Percentiles rank a stretch among this genome's conserved stretches.
phyloP scores from a whole-genome alignment of 2,797 vertebrate genomes.

The Lepus oiostolus region DNA sequence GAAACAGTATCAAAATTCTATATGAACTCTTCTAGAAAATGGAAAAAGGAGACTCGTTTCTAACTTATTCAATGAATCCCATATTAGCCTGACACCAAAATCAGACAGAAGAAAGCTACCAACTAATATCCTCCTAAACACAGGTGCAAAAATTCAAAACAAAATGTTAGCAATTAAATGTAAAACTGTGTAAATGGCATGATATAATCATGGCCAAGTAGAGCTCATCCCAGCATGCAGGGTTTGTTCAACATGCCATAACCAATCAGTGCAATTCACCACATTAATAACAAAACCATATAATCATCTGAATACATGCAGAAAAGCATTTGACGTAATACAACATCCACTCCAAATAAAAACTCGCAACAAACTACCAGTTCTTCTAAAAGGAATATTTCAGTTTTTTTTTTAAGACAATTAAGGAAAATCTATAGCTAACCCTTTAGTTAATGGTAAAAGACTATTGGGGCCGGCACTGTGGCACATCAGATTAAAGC shows the following conservation, averaged over 20 bases:
- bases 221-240: neutral
- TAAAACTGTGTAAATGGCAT: neutral
- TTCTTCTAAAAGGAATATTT: neutral
- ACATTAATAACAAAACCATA: neutral
- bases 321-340: neutral
- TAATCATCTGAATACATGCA: neutral
- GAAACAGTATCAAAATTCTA: neutral
- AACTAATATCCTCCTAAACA: neutral
- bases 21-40: neutral
- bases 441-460: neutral
- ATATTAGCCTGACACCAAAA: neutral
- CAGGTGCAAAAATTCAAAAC: neutral
- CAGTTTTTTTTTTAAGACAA: neutral
- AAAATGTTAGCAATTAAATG: slow-evolving; percentile 23
- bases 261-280: neutral
- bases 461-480: neutral
- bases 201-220: neutral
- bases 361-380: neutral
- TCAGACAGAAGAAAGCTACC: neutral
- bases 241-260: neutral
- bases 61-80: neutral
- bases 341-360: slow-evolving; percentile 5
- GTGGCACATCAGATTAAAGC: too few relatives aligned
- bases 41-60: neutral
- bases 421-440: neutral